phyloP scores from a whole-genome alignment of 2,888 invertebrate genomes.

The Spisula solida region DNA sequence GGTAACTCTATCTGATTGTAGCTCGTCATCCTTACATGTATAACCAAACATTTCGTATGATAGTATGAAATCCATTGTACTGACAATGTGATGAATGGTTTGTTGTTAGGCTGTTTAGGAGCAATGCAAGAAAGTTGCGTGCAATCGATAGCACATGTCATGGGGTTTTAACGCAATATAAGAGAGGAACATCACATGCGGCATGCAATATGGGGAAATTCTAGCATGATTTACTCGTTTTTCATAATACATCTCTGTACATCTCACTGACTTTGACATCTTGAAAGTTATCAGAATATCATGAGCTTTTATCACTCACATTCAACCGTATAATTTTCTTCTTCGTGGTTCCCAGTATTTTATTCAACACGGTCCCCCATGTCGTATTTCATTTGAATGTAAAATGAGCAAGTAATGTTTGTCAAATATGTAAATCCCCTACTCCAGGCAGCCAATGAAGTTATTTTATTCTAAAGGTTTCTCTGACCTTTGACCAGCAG shows the following conservation, averaged over 20 bases:
- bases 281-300: not conserved
- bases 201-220: constrained; percentile 18
- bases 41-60: constrained; percentile 19
- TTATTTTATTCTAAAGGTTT: too few species aligned
- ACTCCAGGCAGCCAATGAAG: too few species aligned
- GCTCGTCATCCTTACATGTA: not conserved
- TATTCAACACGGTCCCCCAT: too few species aligned
- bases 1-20: not conserved
- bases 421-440: too few species aligned
- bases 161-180: not conserved
- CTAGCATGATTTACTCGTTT: not conserved
- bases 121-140: constrained; percentile 3
- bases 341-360: too few species aligned
- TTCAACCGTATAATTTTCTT: too few species aligned
- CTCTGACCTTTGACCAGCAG: too few species aligned
- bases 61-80: constrained; percentile 33
- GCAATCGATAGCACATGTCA: constrained; percentile 8
- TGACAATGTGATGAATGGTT: constrained; percentile 37
- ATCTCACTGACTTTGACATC: not conserved
- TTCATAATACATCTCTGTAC: not conserved
- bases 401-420: too few species aligned
- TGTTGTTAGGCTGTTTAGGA: not conserved
- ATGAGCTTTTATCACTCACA: not conserved
- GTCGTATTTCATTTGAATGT: too few species aligned
- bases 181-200: not conserved